Conservation (phyloP, 2,888 invertebrate species). For the Philaethria dido region DNA sequence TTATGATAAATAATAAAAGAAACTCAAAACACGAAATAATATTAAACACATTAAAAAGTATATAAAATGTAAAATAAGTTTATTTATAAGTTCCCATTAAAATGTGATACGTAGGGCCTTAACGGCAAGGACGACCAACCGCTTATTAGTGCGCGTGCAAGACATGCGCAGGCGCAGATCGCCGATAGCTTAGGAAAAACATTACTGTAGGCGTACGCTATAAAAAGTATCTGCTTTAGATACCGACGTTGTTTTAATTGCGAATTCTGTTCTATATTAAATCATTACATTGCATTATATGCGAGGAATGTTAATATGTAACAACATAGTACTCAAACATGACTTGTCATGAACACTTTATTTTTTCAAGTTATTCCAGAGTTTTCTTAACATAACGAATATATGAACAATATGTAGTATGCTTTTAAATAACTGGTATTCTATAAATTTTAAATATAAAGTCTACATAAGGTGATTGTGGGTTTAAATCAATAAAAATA, state of each 20-base stretch:
- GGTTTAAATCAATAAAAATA: too few relatives aligned
- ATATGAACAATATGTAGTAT: neutral
- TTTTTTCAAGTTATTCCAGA: neutral
- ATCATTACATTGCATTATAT: conserved; percentile 20
- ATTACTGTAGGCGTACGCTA: conserved; percentile 41
- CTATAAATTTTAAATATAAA: neutral
- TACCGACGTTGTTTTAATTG: conserved; percentile 41
- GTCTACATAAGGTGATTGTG: too few relatives aligned
- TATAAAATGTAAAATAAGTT: conserved; percentile 3
- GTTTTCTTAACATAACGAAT: neutral
- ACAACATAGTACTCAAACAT: too few relatives aligned
- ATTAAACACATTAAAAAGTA: neutral
- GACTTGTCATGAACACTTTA: neutral
- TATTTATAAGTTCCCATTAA: conserved; percentile 19
- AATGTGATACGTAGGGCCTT: conserved; percentile 31
- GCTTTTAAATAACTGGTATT: neutral
- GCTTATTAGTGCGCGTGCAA: conserved; percentile 51
- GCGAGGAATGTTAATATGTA: conserved; percentile 8
- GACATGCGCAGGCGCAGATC: conserved; percentile 53
- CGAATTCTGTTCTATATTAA: conserved; percentile 30
- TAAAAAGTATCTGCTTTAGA: conserved; percentile 38
- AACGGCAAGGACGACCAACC: conserved; percentile 47
- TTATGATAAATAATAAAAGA: too few relatives aligned
- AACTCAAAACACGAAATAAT: neutral
- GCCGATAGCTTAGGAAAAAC: conserved; percentile 53